Base-by-base conservation (phyloP, 2,888 invertebrate genomes). In the Spisula subtruncata region DNA sequence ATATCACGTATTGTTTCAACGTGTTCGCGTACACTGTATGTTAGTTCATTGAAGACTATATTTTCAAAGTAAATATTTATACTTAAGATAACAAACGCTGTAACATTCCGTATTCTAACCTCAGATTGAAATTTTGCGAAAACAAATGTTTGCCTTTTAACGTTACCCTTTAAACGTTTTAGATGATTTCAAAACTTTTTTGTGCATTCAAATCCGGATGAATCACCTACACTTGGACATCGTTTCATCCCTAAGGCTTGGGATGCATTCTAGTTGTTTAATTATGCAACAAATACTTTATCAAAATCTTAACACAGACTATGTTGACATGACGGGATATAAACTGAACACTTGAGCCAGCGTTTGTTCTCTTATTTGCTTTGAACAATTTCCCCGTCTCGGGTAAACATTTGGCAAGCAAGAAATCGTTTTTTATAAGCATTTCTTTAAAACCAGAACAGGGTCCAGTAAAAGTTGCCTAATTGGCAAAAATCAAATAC, bases 41-140 rank as follows among this genome's bases (percentile, higher is more conserved):
- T 14, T 75, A 18, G 35, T 32, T 75, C 75, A 32, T 6, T 16
- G 32, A 32, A 75, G 32, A 16, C 32, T 35, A 75, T n/a, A n/a
- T 18, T 75, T 71, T 75, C 51, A 35, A 81, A 2, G 81, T 46
- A 41, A 81, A 81, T 48, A 81, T 81, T 81, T 46, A 51, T 51
- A 35, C 18, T 35, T 46, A 14, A 46, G 25, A 48, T 81, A 41
- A 81, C 81, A 25, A 12, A 81, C 48, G 46, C 12, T 0, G 14
- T 1, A 81, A 48, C 48, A 81, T 51, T 81, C 81, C 51, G n/a
- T 81, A n/a, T 81, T 46, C 81, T 81, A 25, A 81, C 75, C 75
- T 32, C 75, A 35, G 35, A 32, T 35, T 35, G 20, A 32, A 75
- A 14, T 75, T 75, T 35, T 75, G 16, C 75, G 16, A 75, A 75